A percentile compares a stretch with the other conserved stretches of the same genome.
phyloP scores from a whole-genome alignment of 1,140 invertebrate genomes.

The Panulirus ornatus region DNA sequence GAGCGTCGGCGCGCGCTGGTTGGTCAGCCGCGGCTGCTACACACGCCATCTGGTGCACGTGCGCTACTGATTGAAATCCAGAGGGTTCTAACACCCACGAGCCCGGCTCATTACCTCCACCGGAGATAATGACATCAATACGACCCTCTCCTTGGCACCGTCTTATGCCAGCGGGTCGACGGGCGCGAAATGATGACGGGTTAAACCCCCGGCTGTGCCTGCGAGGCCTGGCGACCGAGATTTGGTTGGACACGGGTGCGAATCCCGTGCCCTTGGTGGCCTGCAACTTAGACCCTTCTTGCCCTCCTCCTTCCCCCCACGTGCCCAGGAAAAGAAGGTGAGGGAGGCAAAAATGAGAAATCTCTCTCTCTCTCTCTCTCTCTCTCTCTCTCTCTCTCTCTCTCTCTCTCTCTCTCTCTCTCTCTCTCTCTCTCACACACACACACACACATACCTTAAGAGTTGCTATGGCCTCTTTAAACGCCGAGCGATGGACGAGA shows the following conservation, averaged over 20 bases:
- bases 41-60: constrained; percentile 60
- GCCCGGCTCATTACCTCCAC: not conserved
- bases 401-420: constrained; percentile 17
- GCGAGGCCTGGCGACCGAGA: not conserved
- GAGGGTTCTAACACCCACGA: constrained; percentile 37
- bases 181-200: not conserved
- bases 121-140: not conserved
- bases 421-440: constrained; percentile 16
- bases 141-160: not conserved
- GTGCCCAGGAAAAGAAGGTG: constrained; percentile 32
- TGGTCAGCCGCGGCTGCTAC: constrained; percentile 35
- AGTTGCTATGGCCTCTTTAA: constrained; percentile 14
- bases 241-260: constrained; percentile 1
- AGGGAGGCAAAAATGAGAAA: constrained; percentile 65
- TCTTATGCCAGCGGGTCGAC: not conserved
- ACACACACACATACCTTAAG: constrained; percentile 16
- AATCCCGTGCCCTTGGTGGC: not conserved
- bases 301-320: too few relatives aligned
- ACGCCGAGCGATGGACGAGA: not conserved
- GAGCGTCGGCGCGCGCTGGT: constrained; percentile 51
- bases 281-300: constrained; percentile 24
- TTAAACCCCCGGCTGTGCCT: not conserved
- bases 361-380: constrained; percentile 26
- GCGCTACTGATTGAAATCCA: constrained; percentile 41
- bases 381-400: constrained; percentile 27